phyloP scores from a whole-genome alignment of 2,888 invertebrate species.

The Stenodema calcarata region DNA sequence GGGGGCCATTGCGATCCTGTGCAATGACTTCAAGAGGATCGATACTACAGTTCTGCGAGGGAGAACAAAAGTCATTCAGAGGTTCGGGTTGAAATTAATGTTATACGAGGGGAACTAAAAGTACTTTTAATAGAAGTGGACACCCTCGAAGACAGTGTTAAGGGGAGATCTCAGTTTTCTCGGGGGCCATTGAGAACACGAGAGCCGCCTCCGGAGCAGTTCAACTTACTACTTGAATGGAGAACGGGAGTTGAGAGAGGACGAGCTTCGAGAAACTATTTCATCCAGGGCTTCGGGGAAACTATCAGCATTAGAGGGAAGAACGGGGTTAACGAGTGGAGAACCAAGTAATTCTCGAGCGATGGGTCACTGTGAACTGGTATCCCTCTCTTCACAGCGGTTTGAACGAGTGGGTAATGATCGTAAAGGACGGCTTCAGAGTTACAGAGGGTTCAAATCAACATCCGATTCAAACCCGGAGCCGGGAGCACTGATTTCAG shows the following conservation, averaged over 20 bases:
- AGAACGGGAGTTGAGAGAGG: not conserved
- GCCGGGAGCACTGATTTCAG: not conserved
- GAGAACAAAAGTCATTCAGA: not conserved
- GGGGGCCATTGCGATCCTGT: not conserved
- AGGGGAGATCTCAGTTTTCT: not conserved
- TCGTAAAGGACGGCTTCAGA: not conserved
- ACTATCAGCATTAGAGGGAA: not conserved
- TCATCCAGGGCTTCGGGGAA: not conserved
- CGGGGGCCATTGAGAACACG: not conserved
- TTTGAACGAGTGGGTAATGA: not conserved
- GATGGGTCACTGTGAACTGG: not conserved
- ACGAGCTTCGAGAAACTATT: not conserved
- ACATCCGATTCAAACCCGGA: not conserved
- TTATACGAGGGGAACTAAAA: not conserved
- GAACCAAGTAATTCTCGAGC: not conserved
- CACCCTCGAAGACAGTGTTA: not conserved
- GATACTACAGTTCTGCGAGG: not conserved
- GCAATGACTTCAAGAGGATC: not conserved
- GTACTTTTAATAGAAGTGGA: not conserved
- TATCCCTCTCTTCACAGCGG: not conserved
- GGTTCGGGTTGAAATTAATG: not conserved
- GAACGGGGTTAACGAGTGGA: not conserved
- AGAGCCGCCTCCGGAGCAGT: not conserved
- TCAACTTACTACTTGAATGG: not conserved
- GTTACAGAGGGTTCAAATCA: not conserved